A percentile compares a stretch with the other conserved stretches of the same genome.
Conservation (phyloP, 2,797 vertebrate species). For the Neostethus bicornis region DNA sequence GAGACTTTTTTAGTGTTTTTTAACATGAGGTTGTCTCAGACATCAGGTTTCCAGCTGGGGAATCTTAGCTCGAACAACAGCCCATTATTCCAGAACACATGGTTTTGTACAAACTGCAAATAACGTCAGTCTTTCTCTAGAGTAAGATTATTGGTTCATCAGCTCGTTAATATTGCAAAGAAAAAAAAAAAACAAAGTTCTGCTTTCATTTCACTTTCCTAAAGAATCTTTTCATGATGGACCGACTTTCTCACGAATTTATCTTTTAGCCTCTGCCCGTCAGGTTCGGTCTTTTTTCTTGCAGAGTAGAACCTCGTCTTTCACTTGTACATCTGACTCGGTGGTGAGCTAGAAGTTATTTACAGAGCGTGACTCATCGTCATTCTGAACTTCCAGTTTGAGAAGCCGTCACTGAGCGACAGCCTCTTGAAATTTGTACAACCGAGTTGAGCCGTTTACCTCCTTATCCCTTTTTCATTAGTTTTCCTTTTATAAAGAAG, state of each 20-base stretch:
- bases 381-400: slow-evolving; percentile 5
- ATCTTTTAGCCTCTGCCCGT: slow-evolving; percentile 20
- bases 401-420: slow-evolving; percentile 2
- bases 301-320: slow-evolving; percentile 13
- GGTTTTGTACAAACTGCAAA: no score
- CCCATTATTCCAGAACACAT: no score
- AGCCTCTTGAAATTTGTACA: slow-evolving; percentile 4
- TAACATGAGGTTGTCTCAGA: no score
- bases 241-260: slow-evolving; percentile 13
- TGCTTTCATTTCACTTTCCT: slow-evolving; percentile 23
- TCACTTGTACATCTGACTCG: slow-evolving; percentile 21
- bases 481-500: slow-evolving; percentile 1
- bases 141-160: no score
- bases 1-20: no score
- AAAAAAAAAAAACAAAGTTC: slow-evolving; percentile 15
- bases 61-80: no score
- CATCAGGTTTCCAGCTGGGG: no score
- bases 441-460: neutral
- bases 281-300: slow-evolving; percentile 1
- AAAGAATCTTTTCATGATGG: slow-evolving; percentile 17
- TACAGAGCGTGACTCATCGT: neutral
- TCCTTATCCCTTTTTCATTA: neutral
- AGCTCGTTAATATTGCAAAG: slow-evolving; percentile 7
- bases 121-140: no score
- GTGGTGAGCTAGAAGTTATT: neutral